These are phyloP conservation scores for Myotis daubentonii DNA, from an alignment of 2,797 vertebrate species.

Conservation along the genomic window DNA sequence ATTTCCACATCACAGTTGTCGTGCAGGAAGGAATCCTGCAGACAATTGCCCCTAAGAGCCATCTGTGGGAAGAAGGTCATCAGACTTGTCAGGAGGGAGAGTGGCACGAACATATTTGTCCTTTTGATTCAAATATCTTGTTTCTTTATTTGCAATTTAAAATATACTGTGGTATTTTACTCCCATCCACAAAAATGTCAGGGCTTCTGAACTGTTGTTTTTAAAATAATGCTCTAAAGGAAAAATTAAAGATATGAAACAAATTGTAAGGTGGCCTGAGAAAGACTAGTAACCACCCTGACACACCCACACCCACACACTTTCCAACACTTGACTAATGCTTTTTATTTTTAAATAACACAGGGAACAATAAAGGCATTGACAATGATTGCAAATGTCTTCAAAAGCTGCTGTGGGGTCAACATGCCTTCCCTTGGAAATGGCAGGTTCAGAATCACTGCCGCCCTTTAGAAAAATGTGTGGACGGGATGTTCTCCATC, in stretches of 20 bases:
- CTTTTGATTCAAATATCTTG: slow-evolving; percentile 56
- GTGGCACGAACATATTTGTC: not conserved
- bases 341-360: slow-evolving; percentile 61
- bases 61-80: not conserved
- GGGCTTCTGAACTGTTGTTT: slow-evolving; percentile 62
- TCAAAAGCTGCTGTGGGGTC: not conserved
- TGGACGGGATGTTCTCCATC: not conserved
- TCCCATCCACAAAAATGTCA: slow-evolving; percentile 38
- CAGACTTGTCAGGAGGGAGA: slow-evolving; percentile 4
- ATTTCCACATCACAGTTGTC: not conserved
- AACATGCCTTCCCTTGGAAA: not conserved
- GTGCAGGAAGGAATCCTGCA: not conserved
- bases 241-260: slow-evolving; percentile 72
- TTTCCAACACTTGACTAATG: slow-evolving; percentile 71
- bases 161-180: slow-evolving; percentile 55
- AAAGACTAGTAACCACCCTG: slow-evolving; percentile 64
- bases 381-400: slow-evolving; percentile 73
- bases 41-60: not conserved
- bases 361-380: slow-evolving; percentile 74
- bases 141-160: slow-evolving; percentile 71
- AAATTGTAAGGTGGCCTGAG: slow-evolving; percentile 75
- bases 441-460: not conserved
- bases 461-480: not conserved
- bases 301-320: not conserved
- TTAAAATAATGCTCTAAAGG: slow-evolving; percentile 70